Evolutionary conservation across 2,797 vertebrate genomes (phyloP), one percentile per base, ranked within the genome.

Genomic region (Tragopan temminckii): DNA sequence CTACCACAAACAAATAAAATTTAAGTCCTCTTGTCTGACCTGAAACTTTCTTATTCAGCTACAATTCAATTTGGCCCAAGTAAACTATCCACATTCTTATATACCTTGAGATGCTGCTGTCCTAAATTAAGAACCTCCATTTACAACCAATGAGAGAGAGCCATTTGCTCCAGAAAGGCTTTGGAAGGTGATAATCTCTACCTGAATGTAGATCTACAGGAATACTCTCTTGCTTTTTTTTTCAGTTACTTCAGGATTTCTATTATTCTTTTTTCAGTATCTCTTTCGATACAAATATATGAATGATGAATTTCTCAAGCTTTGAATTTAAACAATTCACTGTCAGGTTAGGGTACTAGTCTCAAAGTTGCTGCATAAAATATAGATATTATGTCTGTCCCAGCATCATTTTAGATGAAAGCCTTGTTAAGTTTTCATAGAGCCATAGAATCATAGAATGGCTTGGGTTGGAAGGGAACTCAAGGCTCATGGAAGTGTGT

Each of bases 331-430:
- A 86, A 61, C 25, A 11, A 2, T 13, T 62, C 29, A 13, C 29
- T 87, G n/a, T 23, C 42, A 76, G 74, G 62, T 84, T 11, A 40
- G 35, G 42, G 9, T 61, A 67, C 23, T 69, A 50, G 35, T 63
- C 50, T 76, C n/a, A 72, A 35, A 16, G 29, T 55, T 81, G 61
- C n/a, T 50, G 24, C 53, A 81, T 59, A 81, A 88, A 88, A 81
- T 23, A 55, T 1, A 6, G 40, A 4, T 36, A 35, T 19, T 16
- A 46, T 46, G 45, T 17, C 66, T 36, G 16, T 48, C 46, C 17
- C 35, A 36, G 33, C 6, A 21, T 13, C 45, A 36, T 35, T 68
- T 68, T 48, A 68, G 46, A 68, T 27, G 45, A 68, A 68, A 29
- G 12, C 25, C 25, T 13, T 50, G 33, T 25, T 68, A 35, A 27